Base-by-base conservation (phyloP, 2,113 vertebrate genomes). In the Opisthocomus hoazin region DNA sequence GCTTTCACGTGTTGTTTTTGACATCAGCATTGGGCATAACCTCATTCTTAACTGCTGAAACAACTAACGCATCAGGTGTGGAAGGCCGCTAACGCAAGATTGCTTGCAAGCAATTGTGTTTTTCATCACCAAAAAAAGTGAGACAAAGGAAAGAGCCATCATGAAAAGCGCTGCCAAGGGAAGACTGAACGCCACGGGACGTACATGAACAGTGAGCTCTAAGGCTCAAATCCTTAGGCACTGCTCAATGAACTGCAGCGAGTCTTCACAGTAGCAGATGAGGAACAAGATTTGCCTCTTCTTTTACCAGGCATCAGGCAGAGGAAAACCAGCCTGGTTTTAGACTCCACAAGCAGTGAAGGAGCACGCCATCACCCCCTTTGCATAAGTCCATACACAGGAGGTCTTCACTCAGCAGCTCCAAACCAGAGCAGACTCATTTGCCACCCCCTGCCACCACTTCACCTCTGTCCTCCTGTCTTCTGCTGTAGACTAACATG, bases 1-100 rank as follows among this genome's bases (percentile, higher is more conserved):
- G 68, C 61, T 95, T 86, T 96, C 81, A 95, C 87, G 78, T 88
- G 82, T 48, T 91, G 89, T 57, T 93, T 84, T 58, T 51, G 80
- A 89, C 57, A 73, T 94, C 36, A 94, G 57, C 30, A 75, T 84
- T 82, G 50, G 36, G 18, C 23, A 84, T 34, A 82, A 69, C 14
- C 83, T 88, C 79, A 63, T 80, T 84, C 61, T 95, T 94, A 87
- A 81, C 36, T 60, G 36, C 58, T 74, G 30, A 76, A 96, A 86
- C n/a, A 75, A 78, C 51, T 48, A 66, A 50, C 27, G 69, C 0
- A 1, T 70, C 84, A 85, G 48, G 70, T 37, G 58, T 26, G 27
- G 30, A 93, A 80, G 34, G 29, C 14, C 30, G 43, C 43, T 87
- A 82, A 84, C 6, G 30, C n/a, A 58, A 54, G 48, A 63, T 2